These are phyloP conservation scores for Brachionus sp. DNA, from an alignment of 1,140 invertebrate species.

Conservation along the genomic window DNA sequence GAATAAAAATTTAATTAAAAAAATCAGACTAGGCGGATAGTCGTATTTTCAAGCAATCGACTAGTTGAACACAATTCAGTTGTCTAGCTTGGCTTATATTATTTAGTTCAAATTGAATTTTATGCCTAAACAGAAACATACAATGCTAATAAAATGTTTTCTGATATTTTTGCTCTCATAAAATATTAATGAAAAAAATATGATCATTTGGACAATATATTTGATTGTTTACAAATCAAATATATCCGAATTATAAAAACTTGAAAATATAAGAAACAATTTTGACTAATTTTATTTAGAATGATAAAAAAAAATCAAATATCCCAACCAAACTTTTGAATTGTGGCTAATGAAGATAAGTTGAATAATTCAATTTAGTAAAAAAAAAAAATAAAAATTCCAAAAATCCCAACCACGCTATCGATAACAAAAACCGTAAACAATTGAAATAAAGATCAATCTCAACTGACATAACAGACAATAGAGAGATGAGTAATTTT, in stretches of 20 bases:
- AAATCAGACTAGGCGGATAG: neutral
- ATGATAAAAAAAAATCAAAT: no score
- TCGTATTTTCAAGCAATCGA: no score
- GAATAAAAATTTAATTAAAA: neutral
- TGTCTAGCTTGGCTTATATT: neutral
- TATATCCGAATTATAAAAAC: neutral
- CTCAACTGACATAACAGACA: slow-evolving; percentile 30
- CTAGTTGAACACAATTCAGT: neutral
- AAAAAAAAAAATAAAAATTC: neutral
- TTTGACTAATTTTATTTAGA: no score
- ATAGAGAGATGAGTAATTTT: neutral
- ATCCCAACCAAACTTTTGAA: neutral
- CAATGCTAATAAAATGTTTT: neutral
- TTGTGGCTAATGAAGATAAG: neutral
- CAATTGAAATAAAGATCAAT: slow-evolving; percentile 21
- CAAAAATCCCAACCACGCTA: neutral
- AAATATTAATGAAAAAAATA: neutral
- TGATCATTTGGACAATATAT: neutral
- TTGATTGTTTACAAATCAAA: neutral
- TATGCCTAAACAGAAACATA: neutral
- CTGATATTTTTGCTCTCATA: neutral
- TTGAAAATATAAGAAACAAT: neutral
- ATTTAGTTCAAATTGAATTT: neutral
- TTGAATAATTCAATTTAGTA: neutral
- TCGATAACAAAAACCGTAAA: slow-evolving; percentile 3